These are phyloP conservation scores for Paraescarpia echinospica DNA, from an alignment of 1,140 invertebrate genomes.

Conservation along the genomic window DNA sequence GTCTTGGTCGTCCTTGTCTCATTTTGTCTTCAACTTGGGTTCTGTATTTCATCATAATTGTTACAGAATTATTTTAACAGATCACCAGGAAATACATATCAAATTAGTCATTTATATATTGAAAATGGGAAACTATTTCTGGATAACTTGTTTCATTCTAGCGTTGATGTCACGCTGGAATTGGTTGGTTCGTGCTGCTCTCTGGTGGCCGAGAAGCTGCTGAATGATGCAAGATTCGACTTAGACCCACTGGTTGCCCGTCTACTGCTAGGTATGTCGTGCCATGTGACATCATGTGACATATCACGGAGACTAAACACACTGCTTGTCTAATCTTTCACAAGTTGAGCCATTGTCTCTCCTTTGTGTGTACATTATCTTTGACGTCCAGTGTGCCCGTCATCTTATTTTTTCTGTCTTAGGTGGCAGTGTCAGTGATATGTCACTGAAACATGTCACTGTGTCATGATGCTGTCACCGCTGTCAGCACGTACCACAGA, in stretches of 20 bases:
- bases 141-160: background rate
- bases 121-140: background rate
- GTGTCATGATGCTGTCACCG: too few relatives aligned
- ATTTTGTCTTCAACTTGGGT: background rate
- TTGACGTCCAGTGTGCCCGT: too few relatives aligned
- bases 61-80: background rate
- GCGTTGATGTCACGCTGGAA: background rate
- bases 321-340: background rate
- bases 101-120: background rate
- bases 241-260: background rate
- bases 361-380: too few relatives aligned
- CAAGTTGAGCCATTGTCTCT: background rate
- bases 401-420: too few relatives aligned
- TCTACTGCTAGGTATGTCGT: background rate
- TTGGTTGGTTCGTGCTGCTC: slow-evolving; percentile 14
- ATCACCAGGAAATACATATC: slow-evolving; percentile 2
- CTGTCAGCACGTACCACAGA: too few relatives aligned
- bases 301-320: background rate
- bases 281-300: background rate
- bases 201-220: slow-evolving; percentile 9
- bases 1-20: background rate
- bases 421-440: too few relatives aligned
- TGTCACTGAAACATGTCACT: too few relatives aligned
- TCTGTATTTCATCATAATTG: background rate
- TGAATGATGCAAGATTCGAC: slow-evolving; percentile 3